These are phyloP conservation scores for Paramisgurnus dabryanus DNA, from an alignment of 2,113 vertebrate genomes.

Conservation along the genomic window DNA sequence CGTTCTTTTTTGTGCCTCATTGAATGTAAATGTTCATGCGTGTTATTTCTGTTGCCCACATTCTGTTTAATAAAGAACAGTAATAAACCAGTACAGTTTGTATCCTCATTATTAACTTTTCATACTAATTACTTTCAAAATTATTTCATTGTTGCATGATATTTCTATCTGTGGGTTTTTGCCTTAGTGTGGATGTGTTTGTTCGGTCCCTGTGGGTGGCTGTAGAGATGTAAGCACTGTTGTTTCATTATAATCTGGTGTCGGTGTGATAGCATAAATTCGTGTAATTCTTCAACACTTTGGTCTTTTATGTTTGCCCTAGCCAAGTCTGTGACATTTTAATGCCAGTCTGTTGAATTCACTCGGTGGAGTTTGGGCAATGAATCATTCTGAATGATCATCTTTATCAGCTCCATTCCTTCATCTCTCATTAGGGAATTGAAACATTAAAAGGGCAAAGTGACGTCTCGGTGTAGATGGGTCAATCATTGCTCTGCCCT, in stretches of 20 bases:
- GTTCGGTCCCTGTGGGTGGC: neutral
- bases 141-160: conserved; percentile 18
- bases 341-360: neutral
- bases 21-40: neutral
- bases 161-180: neutral
- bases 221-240: neutral
- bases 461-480: neutral
- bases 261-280: conserved; percentile 12
- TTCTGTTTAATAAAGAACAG: conserved; percentile 5
- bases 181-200: neutral
- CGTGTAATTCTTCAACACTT: neutral
- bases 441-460: conserved; percentile 23
- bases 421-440: conserved; percentile 12
- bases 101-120: neutral
- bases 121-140: neutral
- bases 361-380: neutral
- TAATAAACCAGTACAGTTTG: neutral
- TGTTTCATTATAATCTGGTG: conserved; percentile 27
- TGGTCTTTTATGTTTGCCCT: conserved; percentile 10
- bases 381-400: conserved; percentile 35
- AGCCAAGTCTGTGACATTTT: conserved; percentile 21
- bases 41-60: neutral
- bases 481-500: neutral
- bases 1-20: no score
- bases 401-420: neutral